These are phyloP conservation scores for Peromyscus maniculatus DNA, from an alignment of 2,113 vertebrate species.

Conservation along the genomic window DNA sequence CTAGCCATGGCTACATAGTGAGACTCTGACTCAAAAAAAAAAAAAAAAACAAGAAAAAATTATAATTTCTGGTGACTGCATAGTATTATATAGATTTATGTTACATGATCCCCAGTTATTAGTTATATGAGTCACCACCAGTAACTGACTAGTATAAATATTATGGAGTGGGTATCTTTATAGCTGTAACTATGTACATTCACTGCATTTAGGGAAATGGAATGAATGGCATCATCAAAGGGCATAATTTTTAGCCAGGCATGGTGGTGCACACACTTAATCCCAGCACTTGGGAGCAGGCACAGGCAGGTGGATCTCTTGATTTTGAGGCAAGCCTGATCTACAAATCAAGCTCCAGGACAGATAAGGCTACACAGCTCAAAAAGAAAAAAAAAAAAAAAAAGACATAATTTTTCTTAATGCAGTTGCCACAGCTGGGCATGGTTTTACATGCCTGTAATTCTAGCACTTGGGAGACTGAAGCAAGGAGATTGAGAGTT, in stretches of 20 bases:
- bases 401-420: constrained; percentile 48
- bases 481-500: not conserved
- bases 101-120: not conserved
- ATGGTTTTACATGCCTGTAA: not conserved
- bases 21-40: not conserved
- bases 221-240: constrained; percentile 44
- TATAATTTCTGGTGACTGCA: not conserved
- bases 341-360: not conserved
- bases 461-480: not conserved
- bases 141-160: not conserved
- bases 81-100: not conserved
- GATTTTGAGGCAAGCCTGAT: not conserved
- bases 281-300: not conserved
- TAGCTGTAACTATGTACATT: not conserved
- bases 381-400: not conserved
- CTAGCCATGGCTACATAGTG: not conserved
- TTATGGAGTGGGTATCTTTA: not conserved
- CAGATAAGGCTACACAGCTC: not conserved
- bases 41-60: not conserved
- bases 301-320: not conserved
- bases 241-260: not conserved
- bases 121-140: constrained; percentile 6
- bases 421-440: not conserved
- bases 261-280: not conserved
- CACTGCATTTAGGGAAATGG: not conserved